Evolutionary conservation across 2,113 vertebrate genomes (phyloP).

Genomic region (Labeo catla): DNA sequence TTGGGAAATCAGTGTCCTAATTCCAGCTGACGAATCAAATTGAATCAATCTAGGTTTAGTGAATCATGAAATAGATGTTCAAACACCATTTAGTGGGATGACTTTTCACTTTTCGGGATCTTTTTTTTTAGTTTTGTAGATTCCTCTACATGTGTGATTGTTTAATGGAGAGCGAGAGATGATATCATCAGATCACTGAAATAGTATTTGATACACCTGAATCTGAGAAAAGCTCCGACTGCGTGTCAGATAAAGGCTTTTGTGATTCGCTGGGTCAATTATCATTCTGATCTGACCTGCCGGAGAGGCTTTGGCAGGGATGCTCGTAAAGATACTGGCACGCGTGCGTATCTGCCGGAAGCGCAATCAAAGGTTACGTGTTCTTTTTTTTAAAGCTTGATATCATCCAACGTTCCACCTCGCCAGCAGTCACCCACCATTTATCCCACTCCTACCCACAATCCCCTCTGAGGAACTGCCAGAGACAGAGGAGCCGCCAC

Average conservation of each 20-base stretch:
- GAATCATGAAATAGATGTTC: neutral
- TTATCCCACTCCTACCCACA: conserved; percentile 31
- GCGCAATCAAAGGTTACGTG: conserved; percentile 38
- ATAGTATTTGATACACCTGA: conserved; percentile 53
- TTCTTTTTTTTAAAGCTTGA: conserved; percentile 40
- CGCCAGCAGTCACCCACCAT: conserved; percentile 32
- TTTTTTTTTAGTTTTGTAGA: neutral
- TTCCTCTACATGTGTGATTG: conserved; percentile 23
- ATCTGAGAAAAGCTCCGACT: conserved; percentile 47
- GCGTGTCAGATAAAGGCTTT: conserved; percentile 54
- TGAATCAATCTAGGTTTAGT: neutral
- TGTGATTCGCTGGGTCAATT: conserved; percentile 59
- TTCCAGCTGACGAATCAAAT: too few relatives aligned
- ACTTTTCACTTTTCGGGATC: neutral
- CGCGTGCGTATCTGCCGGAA: conserved; percentile 23
- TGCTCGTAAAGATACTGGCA: conserved; percentile 38
- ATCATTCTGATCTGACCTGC: conserved; percentile 50
- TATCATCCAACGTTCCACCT: conserved; percentile 39
- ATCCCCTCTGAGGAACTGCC: conserved; percentile 31
- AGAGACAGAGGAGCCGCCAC: conserved; percentile 28
- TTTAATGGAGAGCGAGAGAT: conserved; percentile 1
- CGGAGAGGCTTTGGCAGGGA: conserved; percentile 39
- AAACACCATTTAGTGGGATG: too few relatives aligned
- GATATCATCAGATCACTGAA: conserved; percentile 33
- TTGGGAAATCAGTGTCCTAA: too few relatives aligned